These are phyloP conservation scores for Fulmarus glacialis DNA, from an alignment of 2,113 vertebrate species.

Conservation along the genomic window DNA sequence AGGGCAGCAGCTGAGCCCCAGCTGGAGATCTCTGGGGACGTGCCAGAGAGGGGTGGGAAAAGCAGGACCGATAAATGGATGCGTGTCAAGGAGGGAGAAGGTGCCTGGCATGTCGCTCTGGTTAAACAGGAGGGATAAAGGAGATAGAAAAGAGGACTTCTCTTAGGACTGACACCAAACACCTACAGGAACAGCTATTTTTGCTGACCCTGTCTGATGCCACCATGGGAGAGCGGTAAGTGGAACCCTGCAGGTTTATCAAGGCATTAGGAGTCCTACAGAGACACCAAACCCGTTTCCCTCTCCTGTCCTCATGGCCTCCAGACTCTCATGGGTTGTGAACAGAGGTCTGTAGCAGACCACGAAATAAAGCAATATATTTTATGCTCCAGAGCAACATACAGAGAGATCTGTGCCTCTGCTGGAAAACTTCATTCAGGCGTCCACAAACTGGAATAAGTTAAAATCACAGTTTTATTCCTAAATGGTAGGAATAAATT, in stretches of 20 bases:
- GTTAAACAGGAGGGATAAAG: not conserved
- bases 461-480: not conserved
- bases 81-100: not conserved
- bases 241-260: not conserved
- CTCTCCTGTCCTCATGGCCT: not conserved
- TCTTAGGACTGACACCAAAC: not conserved
- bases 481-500: constrained; percentile 4
- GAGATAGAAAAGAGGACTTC: not conserved
- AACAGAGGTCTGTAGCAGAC: not conserved
- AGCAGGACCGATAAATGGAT: not conserved
- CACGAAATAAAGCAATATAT: not conserved
- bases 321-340: not conserved
- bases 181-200: not conserved
- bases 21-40: not conserved
- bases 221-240: not conserved
- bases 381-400: not conserved
- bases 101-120: not conserved
- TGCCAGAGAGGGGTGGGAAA: not conserved
- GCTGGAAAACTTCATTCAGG: not conserved
- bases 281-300: not conserved
- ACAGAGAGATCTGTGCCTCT: not conserved
- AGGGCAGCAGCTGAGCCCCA: constrained; percentile 44
- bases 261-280: not conserved
- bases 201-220: not conserved
- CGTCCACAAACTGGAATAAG: not conserved